Base-by-base conservation (phyloP, 2,888 invertebrate species). In the Cantharis rustica region DNA sequence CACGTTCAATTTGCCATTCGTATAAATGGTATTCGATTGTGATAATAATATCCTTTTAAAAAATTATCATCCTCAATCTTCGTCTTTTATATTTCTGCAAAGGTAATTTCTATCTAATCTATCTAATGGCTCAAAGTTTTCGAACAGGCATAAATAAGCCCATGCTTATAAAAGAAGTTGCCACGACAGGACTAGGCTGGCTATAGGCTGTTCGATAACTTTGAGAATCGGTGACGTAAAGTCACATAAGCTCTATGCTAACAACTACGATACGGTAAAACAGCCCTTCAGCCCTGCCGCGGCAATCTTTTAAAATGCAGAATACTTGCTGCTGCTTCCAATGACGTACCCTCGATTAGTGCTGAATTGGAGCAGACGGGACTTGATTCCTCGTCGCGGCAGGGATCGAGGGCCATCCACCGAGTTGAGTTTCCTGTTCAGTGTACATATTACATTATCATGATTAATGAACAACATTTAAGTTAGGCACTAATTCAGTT, bases 331-430 rank as follows among this genome's bases (percentile, higher is more conserved):
- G 26, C 61, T 69, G 71, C 70, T 63, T 27, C 71, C 68, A 86
- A 87, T 87, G 89, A 93, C 94, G 91, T 95, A 96, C 96, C 96
- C 96, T 91, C 92, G 91, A 90, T 94, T 95, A 87, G 95, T 95
- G 90, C 92, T 93, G 92, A 96, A 95, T 92, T 95, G 95, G 89
- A 96, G 93, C 87, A 96, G 93, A 87, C 96, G 94, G 87, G 96
- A 96, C 91, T 95, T 96, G 91, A 95, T 94, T 88, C 95, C 95
- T 89, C 95, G 94, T 88, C 95, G 93, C 89, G 95, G 95, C 92
- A 95, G 92, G 91, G 95, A 95, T 93, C 94, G 94, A 90, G 94
- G 93, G 90, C 95, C 94, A 91, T 94, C 94, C 90, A 93, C 93
- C 87, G 91, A 91, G 86, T 89, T 88, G 85, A 90, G 90, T 80